A percentile compares a stretch with the other conserved stretches of the same genome.
These are phyloP conservation scores for Heteromyza rotundicornis DNA, from an alignment of 2,888 invertebrate species.

Conservation along the genomic window DNA sequence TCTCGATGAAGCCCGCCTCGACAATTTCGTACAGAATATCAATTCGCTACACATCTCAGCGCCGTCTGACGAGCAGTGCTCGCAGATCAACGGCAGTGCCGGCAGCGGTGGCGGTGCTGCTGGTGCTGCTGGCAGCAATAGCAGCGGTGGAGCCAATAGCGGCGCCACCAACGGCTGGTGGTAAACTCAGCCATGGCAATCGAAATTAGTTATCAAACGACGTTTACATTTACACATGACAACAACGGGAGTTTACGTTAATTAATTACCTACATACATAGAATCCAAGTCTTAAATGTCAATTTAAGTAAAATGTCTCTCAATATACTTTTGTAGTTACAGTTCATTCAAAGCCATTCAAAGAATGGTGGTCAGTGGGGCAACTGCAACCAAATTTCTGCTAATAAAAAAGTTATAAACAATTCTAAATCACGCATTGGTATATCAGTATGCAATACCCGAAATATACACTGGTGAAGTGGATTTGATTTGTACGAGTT, in stretches of 20 bases:
- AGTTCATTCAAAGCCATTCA: conserved; percentile 20
- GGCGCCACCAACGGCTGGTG: conserved; percentile 40
- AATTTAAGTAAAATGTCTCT: conserved; percentile 26
- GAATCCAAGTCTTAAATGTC: conserved; percentile 18
- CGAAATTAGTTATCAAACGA: not conserved
- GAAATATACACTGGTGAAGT: no score
- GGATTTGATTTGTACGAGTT: no score
- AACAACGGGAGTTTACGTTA: not conserved
- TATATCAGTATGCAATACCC: no score
- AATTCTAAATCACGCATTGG: no score
- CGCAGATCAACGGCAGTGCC: conserved; percentile 46
- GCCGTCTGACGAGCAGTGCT: conserved; percentile 50
- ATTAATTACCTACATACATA: not conserved
- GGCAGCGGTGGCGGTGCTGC: conserved; percentile 30
- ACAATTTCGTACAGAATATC: conserved; percentile 59
- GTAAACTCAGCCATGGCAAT: conserved; percentile 7
- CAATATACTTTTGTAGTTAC: conserved; percentile 8
- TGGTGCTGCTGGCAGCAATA: conserved; percentile 22
- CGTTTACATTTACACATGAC: not conserved
- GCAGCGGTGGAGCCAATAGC: conserved; percentile 22
- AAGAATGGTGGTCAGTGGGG: conserved; percentile 14
- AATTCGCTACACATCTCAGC: conserved; percentile 53
- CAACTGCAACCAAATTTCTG: not conserved
- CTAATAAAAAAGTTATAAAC: not conserved
- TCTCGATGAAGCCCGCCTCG: conserved; percentile 54